A percentile compares a stretch with the other conserved stretches of the same genome.
These are phyloP conservation scores for Mionectes macconnelli DNA, from an alignment of 2,113 vertebrate species.

Conservation along the genomic window DNA sequence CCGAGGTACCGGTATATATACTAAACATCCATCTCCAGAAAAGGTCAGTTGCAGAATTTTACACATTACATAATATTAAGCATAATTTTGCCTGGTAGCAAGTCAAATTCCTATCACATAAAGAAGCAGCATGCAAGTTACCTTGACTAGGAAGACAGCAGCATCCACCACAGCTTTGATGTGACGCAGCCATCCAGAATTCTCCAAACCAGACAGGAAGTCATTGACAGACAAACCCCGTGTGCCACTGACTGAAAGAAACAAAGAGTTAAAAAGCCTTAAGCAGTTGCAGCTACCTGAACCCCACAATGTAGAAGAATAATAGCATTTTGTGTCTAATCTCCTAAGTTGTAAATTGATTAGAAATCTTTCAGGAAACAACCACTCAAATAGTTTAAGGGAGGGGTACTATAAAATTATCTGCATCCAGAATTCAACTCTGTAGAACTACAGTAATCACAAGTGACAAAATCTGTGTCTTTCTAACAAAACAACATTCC, in stretches of 20 bases:
- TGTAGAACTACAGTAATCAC: background rate
- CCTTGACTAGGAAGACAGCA: conserved; percentile 89
- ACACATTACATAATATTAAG: background rate
- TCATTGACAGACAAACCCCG: conserved; percentile 88
- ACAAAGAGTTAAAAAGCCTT: background rate
- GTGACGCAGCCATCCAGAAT: conserved; percentile 91
- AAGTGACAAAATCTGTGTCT: background rate
- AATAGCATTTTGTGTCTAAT: background rate
- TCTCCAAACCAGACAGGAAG: conserved; percentile 91
- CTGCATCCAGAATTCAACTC: background rate
- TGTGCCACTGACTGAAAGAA: conserved; percentile 83
- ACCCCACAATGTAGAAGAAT: background rate
- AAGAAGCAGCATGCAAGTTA: conserved; percentile 45
- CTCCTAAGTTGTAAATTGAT: background rate
- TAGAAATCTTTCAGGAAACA: background rate
- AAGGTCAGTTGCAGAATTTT: background rate
- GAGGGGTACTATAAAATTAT: background rate
- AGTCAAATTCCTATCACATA: background rate
- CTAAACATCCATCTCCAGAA: background rate
- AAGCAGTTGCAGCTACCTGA: background rate
- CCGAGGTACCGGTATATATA: background rate
- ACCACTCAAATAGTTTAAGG: background rate
- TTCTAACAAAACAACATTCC: background rate
- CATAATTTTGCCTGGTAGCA: background rate
- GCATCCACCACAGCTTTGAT: conserved; percentile 94